Conservation (phyloP, 2,797 vertebrate species). For the Dicrostonyx torquatus region DNA sequence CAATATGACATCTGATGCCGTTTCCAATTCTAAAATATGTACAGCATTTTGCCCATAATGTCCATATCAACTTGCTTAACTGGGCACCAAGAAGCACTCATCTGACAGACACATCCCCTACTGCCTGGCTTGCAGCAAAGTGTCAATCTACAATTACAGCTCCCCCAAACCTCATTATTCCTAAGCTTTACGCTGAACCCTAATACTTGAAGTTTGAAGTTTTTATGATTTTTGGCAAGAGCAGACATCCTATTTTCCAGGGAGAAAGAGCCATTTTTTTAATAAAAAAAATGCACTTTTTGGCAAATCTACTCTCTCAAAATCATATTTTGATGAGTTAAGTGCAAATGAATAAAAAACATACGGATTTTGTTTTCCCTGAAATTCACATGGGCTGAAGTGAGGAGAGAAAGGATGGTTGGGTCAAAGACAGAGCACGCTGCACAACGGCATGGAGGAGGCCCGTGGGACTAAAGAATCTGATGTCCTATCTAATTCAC, state of each 20-base stretch:
- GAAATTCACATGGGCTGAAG: conserved; percentile 51
- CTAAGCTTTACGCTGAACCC: conserved; percentile 65
- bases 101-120: conserved; percentile 30
- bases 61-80: conserved; percentile 35
- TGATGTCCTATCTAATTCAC: not conserved
- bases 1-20: not conserved
- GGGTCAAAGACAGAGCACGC: too few species aligned
- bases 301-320: conserved; percentile 69
- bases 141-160: conserved; percentile 65
- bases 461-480: not conserved
- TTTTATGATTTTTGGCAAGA: conserved; percentile 77
- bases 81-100: conserved; percentile 43
- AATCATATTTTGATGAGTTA: conserved; percentile 78
- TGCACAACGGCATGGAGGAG: not conserved
- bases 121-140: conserved; percentile 49
- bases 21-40: not conserved
- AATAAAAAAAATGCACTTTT: conserved; percentile 65
- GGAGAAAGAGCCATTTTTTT: conserved; percentile 37
- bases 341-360: conserved; percentile 78
- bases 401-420: not conserved
- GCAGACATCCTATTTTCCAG: conserved; percentile 76
- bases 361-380: conserved; percentile 67
- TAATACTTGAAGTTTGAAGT: conserved; percentile 72
- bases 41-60: conserved; percentile 40
- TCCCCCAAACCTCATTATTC: conserved; percentile 70